Evolutionary conservation across 2,888 invertebrate genomes (phyloP), one percentile per base, ranked within the genome.

Genomic region (Pteria penguin): DNA sequence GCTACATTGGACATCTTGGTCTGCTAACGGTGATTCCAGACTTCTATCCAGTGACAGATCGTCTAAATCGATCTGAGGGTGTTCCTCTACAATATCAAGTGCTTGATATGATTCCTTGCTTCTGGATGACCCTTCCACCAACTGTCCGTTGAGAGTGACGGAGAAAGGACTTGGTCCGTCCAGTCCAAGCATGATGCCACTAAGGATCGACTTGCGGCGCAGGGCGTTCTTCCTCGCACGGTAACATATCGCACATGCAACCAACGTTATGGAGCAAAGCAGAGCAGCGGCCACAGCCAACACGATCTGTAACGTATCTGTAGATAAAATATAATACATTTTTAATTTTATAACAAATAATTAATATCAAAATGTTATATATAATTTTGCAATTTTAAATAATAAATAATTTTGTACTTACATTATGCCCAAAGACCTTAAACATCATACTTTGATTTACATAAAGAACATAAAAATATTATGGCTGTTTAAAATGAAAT

Each of bases 201-300:
- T 65, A n/a, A 70, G 26, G 4, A 55, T 60, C 2, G 68, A 69
- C 36, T 75, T 75, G 22, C 75, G 70, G 36, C 75, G 75, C n/a
- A 63, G 5, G 14, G 52, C 52, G 27, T 63, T 32, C 5, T 36
- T 62, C 33, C 58, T 33, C 54, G 54, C 27, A 11, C 57, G 45
- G 26, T 63, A 14, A 62, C 75, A 75, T 33, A 75, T 63, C 24
- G 54, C 57, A 31, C 75, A 75, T 11, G 65, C 70, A 45, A 75
- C 57, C 4, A 75, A 26, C 11, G 65, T 4, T 22, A 29, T 22
- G 32, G 69, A 70, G 24, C 55, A 22, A 18, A 65, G 36, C 22
- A 75, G 14, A 11, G 70, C 63, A 18, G 63, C 33, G 29, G 52
- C 52, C 8, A 65, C 55, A 4, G 69, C 75, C 24, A 75, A 52